Evolutionary conservation across 2,888 invertebrate species (phyloP), one percentile per base, ranked within the genome.

Genomic region (Carcina quercana): DNA sequence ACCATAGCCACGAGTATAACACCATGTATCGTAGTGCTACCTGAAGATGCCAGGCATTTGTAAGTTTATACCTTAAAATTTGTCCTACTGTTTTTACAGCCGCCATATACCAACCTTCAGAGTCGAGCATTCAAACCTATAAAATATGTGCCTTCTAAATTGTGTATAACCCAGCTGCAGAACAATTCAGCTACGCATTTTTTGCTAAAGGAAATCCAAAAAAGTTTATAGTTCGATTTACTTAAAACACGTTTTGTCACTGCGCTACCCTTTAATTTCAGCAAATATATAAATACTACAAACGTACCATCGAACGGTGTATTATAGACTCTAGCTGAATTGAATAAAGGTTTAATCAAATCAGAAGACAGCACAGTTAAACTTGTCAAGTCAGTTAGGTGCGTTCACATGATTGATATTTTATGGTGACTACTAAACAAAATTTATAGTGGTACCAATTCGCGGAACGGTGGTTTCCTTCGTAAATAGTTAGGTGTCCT

Each of bases 41-140:
- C n/a, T n/a, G n/a, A n/a, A n/a, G n/a, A n/a, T n/a, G n/a, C n/a
- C n/a, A n/a, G n/a, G n/a, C n/a, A n/a, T n/a, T n/a, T n/a, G n/a
- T n/a, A 10, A 28, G 47, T 57, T 60, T 59, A 62, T 46, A 31
- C 48, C 42, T 42, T 42, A 30, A 56, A 65, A 68, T 62, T 54
- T 40, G 48, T 59, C 70, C 74, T 78, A 67, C 78, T 62, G 76
- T 72, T 75, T 78, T 75, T 72, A 75, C 59, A 49, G 40, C 47
- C 32, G 15, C 39, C 27, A 47, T n/a, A n/a, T 49, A 62, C 60
- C 68, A n/a, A n/a, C 62, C 47, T 64, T 56, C 49, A 53, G 47
- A 53, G 48, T 55, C 53, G 49, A 57, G 53, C 61, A 64, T 47
- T 46, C 10, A 65, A 69, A 74, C 70, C 59, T 57, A 69, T 49